Percentiles rank a stretch among this genome's conserved stretches.
Conservation (phyloP, 2,888 invertebrate species). For the Yponomeuta evonymella region DNA sequence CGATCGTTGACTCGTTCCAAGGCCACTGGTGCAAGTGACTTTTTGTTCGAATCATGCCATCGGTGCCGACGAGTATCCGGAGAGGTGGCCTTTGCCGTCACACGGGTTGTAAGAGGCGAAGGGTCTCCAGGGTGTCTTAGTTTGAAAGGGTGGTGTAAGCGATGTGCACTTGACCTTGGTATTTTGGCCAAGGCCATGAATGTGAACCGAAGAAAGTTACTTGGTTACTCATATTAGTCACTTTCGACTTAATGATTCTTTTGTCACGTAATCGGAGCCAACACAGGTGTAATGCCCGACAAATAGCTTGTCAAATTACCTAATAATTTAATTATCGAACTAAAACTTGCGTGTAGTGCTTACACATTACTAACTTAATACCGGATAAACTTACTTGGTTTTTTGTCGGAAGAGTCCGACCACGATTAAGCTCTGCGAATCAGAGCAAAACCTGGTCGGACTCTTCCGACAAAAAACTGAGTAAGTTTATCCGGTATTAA, state of each 20-base stretch:
- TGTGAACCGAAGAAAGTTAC: not conserved
- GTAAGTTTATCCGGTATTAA: too few relatives aligned
- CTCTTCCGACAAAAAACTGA: too few relatives aligned
- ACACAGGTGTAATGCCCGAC: too few relatives aligned
- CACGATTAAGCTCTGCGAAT: too few relatives aligned
- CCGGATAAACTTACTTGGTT: too few relatives aligned
- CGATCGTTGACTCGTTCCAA: slow-evolving; percentile 72
- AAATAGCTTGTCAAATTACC: too few relatives aligned
- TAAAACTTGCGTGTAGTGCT: too few relatives aligned
- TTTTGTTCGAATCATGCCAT: slow-evolving; percentile 54
- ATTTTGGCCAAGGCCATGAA: slow-evolving; percentile 6
- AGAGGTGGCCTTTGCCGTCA: not conserved
- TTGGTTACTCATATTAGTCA: not conserved
- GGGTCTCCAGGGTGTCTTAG: not conserved
- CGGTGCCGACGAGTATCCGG: slow-evolving; percentile 27
- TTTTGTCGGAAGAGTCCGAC: too few relatives aligned
- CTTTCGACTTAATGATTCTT: not conserved
- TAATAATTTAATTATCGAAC: too few relatives aligned
- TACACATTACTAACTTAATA: too few relatives aligned
- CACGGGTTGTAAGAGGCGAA: not conserved
- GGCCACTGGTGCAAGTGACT: slow-evolving; percentile 58
- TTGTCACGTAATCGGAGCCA: not conserved
- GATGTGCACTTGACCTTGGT: slow-evolving; percentile 14
- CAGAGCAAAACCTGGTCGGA: too few relatives aligned
- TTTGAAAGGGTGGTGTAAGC: not conserved